phyloP scores from a whole-genome alignment of 2,797 vertebrate genomes.

The Peromyscus attwateri region DNA sequence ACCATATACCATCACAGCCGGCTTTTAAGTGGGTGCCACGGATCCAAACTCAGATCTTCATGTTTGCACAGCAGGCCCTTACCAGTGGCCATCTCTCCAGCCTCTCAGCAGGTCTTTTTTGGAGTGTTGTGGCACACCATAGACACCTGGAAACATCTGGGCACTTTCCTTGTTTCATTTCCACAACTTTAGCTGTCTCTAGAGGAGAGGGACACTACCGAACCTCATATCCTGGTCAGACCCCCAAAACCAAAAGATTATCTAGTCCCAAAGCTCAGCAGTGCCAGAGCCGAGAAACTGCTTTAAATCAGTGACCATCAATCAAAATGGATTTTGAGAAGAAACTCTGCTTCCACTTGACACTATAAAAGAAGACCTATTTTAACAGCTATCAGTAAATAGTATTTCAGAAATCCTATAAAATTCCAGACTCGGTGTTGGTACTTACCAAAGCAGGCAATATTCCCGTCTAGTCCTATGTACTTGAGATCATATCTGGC shows the following conservation, averaged over 20 bases:
- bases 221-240: background rate
- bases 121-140: background rate
- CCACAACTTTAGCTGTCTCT: background rate
- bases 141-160: background rate
- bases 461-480: constrained; percentile 98
- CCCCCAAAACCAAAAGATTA: background rate
- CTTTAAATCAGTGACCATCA: background rate
- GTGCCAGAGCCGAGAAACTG: background rate
- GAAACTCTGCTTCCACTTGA: background rate
- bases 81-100: background rate
- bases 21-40: background rate
- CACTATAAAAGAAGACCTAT: background rate
- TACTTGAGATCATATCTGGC: constrained; percentile 98
- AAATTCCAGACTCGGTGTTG: background rate
- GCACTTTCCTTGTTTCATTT: background rate
- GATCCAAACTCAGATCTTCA: background rate
- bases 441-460: constrained; percentile 97
- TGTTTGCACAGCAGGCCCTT: background rate
- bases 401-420: constrained; percentile 48
- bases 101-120: background rate
- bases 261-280: background rate
- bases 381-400: background rate
- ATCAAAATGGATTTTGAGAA: background rate
- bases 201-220: background rate
- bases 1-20: background rate